Evolutionary conservation across 1,140 invertebrate genomes (phyloP), one percentile per base, ranked within the genome.

Genomic region (Drosophila ogumai): DNA sequence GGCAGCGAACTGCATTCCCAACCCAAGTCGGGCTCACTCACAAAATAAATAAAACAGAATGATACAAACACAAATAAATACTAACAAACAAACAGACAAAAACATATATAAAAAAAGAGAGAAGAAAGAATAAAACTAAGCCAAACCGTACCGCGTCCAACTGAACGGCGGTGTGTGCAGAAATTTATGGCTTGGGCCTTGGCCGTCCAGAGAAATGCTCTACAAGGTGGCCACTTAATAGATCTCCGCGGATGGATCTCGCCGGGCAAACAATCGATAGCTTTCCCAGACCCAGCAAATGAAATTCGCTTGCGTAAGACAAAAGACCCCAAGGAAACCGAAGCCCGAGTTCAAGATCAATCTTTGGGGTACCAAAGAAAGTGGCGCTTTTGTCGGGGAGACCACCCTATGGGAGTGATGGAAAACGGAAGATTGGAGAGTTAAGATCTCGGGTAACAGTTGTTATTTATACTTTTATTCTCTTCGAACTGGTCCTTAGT

Each of bases 181-280:
- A 88, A 77, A 82, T 87, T 68, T 88, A 88, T 80, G 84, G 75
- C 66, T 52, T 65, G 77, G 67, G 74, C 74, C 55, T 41, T 81
- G 66, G 55, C 50, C 71, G 82, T 75, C 65, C 44, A 58, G 28
- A 17, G 75, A 77, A 72, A 86, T 88, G 66, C 82, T 68, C 82
- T 87, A 75, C 82, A 71, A 63, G 67, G 55, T 71, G 81, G 76
- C 25, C 59, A 44, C 43, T 36, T 59, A 64, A 75, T 69, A 47
- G 60, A 68, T 67, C 49, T 49, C 22, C 32, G 8, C 32, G 4
- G 32, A 22, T 22, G 50, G 32, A 19, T 32, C 57, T 59, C 9
- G 31, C 31, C 63, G 66, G 9, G 65, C 75, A 50, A 72, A 54
- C 50, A 54, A 82, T 72, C 78, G 80, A 86, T 82, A 64, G 72